Evolutionary conservation across 2,888 invertebrate species (phyloP).

Genomic region (Cheilosia vernalis): DNA sequence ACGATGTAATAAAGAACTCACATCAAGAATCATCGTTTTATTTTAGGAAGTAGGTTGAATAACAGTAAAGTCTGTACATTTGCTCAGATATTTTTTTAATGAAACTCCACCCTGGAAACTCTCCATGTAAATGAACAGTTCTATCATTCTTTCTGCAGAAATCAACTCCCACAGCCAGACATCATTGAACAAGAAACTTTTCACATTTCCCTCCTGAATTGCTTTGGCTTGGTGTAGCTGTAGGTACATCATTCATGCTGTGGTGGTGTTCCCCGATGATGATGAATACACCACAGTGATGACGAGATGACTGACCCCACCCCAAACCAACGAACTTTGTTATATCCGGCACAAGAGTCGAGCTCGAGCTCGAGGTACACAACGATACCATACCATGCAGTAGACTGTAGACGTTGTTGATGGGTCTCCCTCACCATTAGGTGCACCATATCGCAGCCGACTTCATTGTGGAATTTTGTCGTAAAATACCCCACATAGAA

Average conservation of each 20-base stretch:
- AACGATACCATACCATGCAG: not conserved
- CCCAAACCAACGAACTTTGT: not conserved
- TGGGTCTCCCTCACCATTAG: not conserved
- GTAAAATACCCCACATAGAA: not conserved
- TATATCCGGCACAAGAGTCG: slow-evolving; percentile 14
- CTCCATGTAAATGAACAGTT: no score
- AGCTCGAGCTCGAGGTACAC: no score
- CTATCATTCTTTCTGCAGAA: no score
- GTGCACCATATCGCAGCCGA: slow-evolving; percentile 23
- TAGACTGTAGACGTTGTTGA: not conserved
- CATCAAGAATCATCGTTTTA: no score
- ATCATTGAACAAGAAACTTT: not conserved
- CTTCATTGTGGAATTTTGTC: slow-evolving; percentile 42
- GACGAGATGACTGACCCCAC: slow-evolving; percentile 52
- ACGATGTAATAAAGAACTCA: no score
- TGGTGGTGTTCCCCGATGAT: slow-evolving; percentile 18
- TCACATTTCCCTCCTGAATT: slow-evolving; percentile 11
- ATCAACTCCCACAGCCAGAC: not conserved
- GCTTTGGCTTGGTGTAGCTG: not conserved
- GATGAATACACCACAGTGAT: slow-evolving; percentile 30
- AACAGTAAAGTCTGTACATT: no score
- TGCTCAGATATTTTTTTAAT: no score
- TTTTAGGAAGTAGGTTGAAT: no score
- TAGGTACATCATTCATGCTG: not conserved
- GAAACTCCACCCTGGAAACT: no score